Conservation (phyloP, 2,797 vertebrate species). For the Sphenopsis melanotis region DNA sequence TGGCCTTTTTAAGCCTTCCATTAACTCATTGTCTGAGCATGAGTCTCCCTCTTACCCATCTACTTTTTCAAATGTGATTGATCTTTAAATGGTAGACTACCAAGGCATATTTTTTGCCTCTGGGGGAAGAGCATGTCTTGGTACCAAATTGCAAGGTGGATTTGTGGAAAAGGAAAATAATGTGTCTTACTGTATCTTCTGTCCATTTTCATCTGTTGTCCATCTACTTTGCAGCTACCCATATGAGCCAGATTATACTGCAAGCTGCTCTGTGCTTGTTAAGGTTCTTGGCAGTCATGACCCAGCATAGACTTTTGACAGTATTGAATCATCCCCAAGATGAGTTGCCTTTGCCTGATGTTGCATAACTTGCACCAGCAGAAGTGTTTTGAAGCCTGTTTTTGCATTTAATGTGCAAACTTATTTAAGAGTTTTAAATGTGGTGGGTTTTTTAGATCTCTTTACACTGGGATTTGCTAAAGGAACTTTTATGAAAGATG, state of each 20-base stretch:
- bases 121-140: neutral
- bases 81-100: neutral
- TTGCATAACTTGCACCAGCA: neutral
- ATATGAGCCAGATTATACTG: neutral
- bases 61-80: neutral
- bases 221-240: neutral
- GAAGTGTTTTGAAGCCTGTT: neutral
- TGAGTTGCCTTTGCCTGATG: neutral
- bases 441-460: neutral
- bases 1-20: neutral
- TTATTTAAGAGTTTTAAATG: neutral
- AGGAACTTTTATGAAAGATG: neutral
- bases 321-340: neutral
- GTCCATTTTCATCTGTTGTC: neutral
- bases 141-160: neutral
- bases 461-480: neutral
- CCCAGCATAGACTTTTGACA: neutral
- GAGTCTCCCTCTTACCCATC: neutral
- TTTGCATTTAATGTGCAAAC: neutral
- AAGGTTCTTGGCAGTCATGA: neutral
- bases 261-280: neutral
- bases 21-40: neutral
- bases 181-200: neutral
- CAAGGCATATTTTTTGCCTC: neutral
- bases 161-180: neutral